Conservation (phyloP, 1,140 invertebrate species). For the Phortica variegata region DNA sequence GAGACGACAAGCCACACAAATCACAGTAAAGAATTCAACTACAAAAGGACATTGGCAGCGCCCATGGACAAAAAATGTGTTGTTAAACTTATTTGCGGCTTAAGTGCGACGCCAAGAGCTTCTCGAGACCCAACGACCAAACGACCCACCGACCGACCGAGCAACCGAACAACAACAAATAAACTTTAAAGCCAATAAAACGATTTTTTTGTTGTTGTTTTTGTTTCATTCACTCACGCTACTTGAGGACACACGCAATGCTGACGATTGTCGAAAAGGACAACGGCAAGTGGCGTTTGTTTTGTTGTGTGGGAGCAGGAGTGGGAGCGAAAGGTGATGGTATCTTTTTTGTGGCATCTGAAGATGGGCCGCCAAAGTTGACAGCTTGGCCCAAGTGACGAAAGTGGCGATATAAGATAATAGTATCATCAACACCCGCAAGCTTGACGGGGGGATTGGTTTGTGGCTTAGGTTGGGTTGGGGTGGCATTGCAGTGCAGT, state of each 20-base stretch:
- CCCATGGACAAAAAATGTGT: constrained; percentile 31
- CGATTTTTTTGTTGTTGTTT: constrained; percentile 40
- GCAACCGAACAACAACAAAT: constrained; percentile 27
- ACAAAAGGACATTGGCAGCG: constrained; percentile 28
- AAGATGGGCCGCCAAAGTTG: constrained; percentile 17
- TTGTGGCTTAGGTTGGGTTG: constrained; percentile 15
- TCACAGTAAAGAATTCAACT: constrained; percentile 50
- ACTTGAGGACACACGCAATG: constrained; percentile 41
- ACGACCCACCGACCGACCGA: constrained; percentile 5
- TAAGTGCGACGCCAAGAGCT: constrained; percentile 39
- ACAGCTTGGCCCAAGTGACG: constrained; percentile 27
- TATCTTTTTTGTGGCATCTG: background rate
- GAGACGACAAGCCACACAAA: constrained; percentile 45
- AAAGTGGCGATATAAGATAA: constrained; percentile 50
- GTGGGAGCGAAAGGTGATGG: too few species aligned
- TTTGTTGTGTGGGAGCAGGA: too few species aligned
- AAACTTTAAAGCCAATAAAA: constrained; percentile 57
- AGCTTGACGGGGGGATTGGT: too few species aligned
- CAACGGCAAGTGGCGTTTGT: constrained; percentile 35
- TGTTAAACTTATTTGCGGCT: constrained; percentile 52
- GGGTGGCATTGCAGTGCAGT: too few species aligned
- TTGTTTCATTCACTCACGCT: constrained; percentile 16
- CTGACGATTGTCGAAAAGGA: constrained; percentile 37
- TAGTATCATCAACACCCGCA: constrained; percentile 56
- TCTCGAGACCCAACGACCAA: too few species aligned